phyloP scores from a whole-genome alignment of 64 coral and sea anemone species.

The Stichodactyla helianthus region DNA sequence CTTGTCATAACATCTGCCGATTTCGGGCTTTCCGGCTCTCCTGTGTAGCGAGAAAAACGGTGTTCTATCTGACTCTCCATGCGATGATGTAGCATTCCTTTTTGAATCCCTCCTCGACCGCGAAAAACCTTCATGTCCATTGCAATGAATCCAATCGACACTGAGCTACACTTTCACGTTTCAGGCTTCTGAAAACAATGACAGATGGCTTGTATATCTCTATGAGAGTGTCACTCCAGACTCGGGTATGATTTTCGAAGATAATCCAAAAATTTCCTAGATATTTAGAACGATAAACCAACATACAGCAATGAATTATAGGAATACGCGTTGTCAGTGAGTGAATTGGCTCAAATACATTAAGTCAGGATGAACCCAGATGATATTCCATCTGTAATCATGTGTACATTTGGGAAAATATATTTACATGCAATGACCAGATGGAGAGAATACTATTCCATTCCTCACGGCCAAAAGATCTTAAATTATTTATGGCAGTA shows the following conservation, averaged over 20 bases:
- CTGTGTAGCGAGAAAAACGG: background rate
- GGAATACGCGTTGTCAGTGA: background rate
- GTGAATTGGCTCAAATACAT: background rate
- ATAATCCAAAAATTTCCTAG: background rate
- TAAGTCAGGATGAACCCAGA: background rate
- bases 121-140: conserved; percentile 3
- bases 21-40: background rate
- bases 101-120: background rate
- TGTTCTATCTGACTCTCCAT: background rate
- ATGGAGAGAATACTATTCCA: background rate
- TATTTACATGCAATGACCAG: background rate
- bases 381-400: background rate
- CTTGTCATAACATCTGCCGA: conserved; percentile 6
- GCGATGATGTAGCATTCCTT: background rate
- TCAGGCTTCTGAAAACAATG: background rate
- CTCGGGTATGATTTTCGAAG: background rate
- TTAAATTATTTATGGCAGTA: background rate
- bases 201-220: background rate
- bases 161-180: background rate
- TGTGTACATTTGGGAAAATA: background rate
- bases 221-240: background rate
- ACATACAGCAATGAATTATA: background rate
- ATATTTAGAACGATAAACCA: background rate
- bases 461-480: background rate
- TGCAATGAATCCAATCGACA: background rate